These are phyloP conservation scores for Gibbula magus DNA, from an alignment of 2,888 invertebrate species.

Conservation along the genomic window DNA sequence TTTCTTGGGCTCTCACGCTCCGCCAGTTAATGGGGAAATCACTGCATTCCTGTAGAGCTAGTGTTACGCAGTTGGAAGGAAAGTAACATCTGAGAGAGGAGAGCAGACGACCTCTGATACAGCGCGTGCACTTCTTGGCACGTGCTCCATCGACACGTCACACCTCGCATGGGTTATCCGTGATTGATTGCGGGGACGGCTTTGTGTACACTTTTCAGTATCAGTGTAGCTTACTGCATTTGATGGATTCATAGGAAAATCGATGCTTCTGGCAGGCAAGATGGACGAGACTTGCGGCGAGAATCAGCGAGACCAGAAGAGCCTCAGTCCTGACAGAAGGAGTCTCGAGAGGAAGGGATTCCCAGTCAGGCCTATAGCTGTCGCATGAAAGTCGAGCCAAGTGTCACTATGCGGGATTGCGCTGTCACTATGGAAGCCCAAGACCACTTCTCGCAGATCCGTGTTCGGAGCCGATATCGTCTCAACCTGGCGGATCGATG, in stretches of 20 bases:
- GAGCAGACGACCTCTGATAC: background rate
- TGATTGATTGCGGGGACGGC: background rate
- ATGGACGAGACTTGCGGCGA: background rate
- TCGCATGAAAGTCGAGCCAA: background rate
- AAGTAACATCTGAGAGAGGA: background rate
- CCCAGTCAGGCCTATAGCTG: background rate
- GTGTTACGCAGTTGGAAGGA: background rate
- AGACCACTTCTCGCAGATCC: no score
- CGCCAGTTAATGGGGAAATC: background rate
- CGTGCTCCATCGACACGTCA: background rate
- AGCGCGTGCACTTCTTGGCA: background rate
- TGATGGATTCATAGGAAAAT: slow-evolving; percentile 13
- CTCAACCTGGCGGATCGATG: background rate
- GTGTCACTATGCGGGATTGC: background rate
- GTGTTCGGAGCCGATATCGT: no score
- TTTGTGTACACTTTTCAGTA: slow-evolving; percentile 11
- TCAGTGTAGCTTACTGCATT: slow-evolving; percentile 11
- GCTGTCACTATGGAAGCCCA: background rate
- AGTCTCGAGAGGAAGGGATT: background rate
- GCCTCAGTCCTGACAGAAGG: background rate
- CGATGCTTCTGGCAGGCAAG: background rate
- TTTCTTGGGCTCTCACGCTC: background rate
- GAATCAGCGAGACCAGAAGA: background rate
- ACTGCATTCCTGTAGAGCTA: background rate
- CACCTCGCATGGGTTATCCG: background rate